A percentile compares a stretch with the other conserved stretches of the same genome.
Conservation (phyloP, 1,140 invertebrate genomes). For the Pseudomyrmex gracilis region DNA sequence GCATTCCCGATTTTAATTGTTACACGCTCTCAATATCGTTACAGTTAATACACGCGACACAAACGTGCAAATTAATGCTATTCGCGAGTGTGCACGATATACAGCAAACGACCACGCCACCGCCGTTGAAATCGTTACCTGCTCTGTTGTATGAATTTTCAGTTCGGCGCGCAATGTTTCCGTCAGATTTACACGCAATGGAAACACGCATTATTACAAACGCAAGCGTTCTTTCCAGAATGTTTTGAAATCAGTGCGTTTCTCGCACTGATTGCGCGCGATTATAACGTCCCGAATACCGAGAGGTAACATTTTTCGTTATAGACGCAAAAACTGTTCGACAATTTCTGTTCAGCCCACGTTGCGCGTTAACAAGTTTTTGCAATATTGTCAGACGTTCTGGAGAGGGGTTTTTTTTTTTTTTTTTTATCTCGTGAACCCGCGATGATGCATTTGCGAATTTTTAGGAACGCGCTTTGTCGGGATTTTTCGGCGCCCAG, state of each 20-base stretch:
- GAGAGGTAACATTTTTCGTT: not conserved
- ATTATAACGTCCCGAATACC: not conserved
- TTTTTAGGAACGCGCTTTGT: constrained; percentile 23
- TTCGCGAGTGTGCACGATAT: too few species aligned
- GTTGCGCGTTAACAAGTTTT: not conserved
- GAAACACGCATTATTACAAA: not conserved
- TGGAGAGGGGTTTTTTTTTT: too few species aligned
- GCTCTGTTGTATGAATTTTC: not conserved
- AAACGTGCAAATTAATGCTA: too few species aligned
- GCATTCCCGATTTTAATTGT: too few species aligned
- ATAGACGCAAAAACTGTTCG: constrained; percentile 6
- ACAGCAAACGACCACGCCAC: too few species aligned
- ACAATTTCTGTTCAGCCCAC: not conserved
- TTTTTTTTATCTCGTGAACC: too few species aligned
- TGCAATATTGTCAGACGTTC: not conserved
- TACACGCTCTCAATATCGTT: too few species aligned
- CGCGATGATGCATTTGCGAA: constrained; percentile 23
- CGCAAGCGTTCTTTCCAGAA: not conserved
- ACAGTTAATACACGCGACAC: too few species aligned
- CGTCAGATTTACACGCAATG: too few species aligned
- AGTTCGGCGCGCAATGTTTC: too few species aligned
- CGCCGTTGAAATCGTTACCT: too few species aligned
- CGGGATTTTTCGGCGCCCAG: constrained; percentile 24
- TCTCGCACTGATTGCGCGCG: not conserved
- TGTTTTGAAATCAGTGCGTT: not conserved